Percentiles rank a stretch among this genome's conserved stretches.
Evolutionary conservation across 1,140 invertebrate species (phyloP).

Genomic region (Bombus sylvicola): DNA sequence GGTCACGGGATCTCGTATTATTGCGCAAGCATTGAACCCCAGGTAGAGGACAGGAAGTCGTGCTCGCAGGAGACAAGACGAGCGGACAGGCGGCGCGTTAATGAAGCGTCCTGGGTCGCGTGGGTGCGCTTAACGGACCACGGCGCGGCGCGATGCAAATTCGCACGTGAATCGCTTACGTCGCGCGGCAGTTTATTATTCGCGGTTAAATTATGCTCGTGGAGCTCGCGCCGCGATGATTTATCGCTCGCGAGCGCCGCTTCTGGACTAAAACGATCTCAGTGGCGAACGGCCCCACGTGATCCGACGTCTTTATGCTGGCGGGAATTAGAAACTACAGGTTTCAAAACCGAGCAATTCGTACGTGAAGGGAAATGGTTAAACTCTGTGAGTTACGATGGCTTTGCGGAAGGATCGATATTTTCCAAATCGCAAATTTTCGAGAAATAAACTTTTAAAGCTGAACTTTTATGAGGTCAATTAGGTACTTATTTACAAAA

Average conservation of each 20-base stretch:
- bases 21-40: background rate
- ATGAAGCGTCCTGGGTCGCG: constrained; percentile 8
- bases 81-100: background rate
- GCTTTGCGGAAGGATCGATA: no score
- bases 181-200: constrained; percentile 30
- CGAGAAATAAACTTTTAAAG: no score
- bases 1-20: constrained; percentile 15
- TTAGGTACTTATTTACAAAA: no score
- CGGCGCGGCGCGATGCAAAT: constrained; percentile 24
- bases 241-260: constrained; percentile 5
- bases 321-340: background rate
- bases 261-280: background rate
- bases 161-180: constrained; percentile 18
- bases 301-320: background rate
- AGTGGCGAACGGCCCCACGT: background rate
- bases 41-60: background rate
- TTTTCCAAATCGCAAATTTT: no score
- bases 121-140: constrained; percentile 26
- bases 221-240: constrained; percentile 20
- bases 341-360: no score
- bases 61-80: background rate
- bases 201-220: constrained; percentile 31
- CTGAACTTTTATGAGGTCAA: no score
- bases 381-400: no score
- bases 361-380: no score